These are phyloP conservation scores for Circaetus cinerascens DNA, from an alignment of 2,113 vertebrate genomes.

Conservation along the genomic window DNA sequence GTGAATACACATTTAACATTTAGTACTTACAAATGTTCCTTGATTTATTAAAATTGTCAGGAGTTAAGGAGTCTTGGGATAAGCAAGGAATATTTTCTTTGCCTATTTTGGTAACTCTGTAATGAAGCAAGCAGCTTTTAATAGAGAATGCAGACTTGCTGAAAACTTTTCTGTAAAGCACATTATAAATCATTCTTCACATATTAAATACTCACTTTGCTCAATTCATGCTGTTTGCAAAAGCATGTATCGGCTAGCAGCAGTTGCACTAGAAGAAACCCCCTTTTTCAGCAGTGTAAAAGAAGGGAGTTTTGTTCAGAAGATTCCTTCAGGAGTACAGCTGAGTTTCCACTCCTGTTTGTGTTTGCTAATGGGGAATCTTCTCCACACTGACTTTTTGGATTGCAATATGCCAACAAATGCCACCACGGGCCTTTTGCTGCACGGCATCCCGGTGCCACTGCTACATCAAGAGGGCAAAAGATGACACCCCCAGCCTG, in stretches of 20 bases:
- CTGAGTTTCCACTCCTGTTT: not conserved
- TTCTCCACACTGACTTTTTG: not conserved
- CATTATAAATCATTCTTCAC: slow-evolving; percentile 71
- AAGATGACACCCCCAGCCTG: not conserved
- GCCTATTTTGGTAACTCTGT: slow-evolving; percentile 52
- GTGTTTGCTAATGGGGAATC: not conserved
- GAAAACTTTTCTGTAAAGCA: slow-evolving; percentile 64
- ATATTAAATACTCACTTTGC: slow-evolving; percentile 36
- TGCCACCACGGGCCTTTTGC: not conserved
- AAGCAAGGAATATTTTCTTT: slow-evolving; percentile 70
- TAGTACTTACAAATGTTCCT: slow-evolving; percentile 75
- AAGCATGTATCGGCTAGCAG: not conserved
- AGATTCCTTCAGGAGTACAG: not conserved
- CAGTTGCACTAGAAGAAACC: not conserved
- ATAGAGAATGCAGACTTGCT: slow-evolving; percentile 59
- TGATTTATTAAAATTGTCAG: slow-evolving; percentile 79
- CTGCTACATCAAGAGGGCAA: not conserved
- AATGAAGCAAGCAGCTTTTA: slow-evolving; percentile 61
- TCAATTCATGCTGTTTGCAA: not conserved
- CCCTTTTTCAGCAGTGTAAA: not conserved
- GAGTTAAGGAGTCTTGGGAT: slow-evolving; percentile 71
- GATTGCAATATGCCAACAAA: not conserved
- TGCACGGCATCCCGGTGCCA: rapidly evolving
- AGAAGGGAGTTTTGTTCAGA: not conserved
- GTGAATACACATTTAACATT: slow-evolving; percentile 78